Conservation (phyloP, 2,797 vertebrate genomes). For the Labeo calbasu region DNA sequence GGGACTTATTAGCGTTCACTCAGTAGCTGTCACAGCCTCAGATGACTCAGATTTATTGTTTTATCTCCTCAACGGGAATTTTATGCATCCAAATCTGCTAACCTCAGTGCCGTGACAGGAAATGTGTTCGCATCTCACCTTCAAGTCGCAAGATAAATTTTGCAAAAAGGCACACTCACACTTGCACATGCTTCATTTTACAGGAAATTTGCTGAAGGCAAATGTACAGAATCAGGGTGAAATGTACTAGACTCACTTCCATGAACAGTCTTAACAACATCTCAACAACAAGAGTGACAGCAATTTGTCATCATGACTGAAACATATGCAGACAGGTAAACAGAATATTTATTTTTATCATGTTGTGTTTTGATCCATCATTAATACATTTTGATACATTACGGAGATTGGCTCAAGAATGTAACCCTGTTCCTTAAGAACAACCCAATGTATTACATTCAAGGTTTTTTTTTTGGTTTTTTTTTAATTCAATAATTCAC, state of each 20-base stretch:
- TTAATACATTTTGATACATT: background rate
- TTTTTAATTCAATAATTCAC: background rate
- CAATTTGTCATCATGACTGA: constrained; percentile 39
- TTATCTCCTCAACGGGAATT: constrained; percentile 49
- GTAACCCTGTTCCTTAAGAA: background rate
- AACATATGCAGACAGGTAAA: constrained; percentile 46
- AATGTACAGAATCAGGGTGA: constrained; percentile 45
- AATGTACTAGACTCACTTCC: constrained; percentile 24
- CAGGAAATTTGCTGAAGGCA: constrained; percentile 58
- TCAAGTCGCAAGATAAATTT: constrained; percentile 17
- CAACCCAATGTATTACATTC: background rate
- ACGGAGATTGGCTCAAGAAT: background rate
- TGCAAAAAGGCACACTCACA: constrained; percentile 26
- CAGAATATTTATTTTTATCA: background rate
- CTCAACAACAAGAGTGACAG: constrained; percentile 1
- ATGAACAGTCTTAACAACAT: constrained; percentile 9
- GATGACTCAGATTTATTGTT: constrained; percentile 40
- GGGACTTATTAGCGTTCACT: constrained; percentile 20
- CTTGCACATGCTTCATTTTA: constrained; percentile 43
- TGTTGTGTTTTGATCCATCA: background rate
- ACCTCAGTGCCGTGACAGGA: constrained; percentile 49
- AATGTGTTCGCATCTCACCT: constrained; percentile 42
- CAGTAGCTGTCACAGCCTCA: background rate
- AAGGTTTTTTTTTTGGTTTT: background rate
- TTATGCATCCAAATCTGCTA: constrained; percentile 46